Percentiles rank a stretch among this genome's conserved stretches.
Conservation (phyloP, 2,888 invertebrate species). For the Spilosoma lubricipeda region DNA sequence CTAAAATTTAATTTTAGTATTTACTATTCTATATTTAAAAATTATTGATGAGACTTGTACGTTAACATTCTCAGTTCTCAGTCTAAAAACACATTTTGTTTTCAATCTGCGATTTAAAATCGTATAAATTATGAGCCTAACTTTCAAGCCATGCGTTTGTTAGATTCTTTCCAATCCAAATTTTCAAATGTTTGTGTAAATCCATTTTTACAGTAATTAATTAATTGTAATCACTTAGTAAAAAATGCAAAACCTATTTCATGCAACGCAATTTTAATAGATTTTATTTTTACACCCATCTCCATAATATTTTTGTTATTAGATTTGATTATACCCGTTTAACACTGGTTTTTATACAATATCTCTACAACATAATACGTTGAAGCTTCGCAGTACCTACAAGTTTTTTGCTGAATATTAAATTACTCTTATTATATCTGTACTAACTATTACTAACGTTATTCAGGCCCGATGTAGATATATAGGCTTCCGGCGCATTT, state of each 20-base stretch:
- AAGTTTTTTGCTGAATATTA: background rate
- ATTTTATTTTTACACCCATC: background rate
- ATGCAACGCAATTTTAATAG: background rate
- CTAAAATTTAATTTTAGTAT: too few relatives aligned
- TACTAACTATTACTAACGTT: background rate
- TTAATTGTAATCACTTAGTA: background rate
- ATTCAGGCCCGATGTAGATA: background rate
- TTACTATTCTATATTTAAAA: too few relatives aligned
- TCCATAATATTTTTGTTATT: background rate
- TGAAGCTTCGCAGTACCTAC: background rate
- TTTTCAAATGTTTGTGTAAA: background rate
- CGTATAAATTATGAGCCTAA: background rate
- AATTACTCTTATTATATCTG: background rate
- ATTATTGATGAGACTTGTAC: too few relatives aligned
- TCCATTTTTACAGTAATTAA: background rate
- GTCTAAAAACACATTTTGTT: background rate
- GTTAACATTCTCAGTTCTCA: background rate
- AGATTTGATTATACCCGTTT: background rate
- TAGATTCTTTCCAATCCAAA: background rate
- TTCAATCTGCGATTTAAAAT: background rate
- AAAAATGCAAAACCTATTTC: background rate
- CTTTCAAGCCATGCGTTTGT: background rate
- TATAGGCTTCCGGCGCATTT: background rate
- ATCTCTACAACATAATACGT: background rate
- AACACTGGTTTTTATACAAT: background rate